Evolutionary conservation across 2,113 vertebrate species (phyloP).

Genomic region (Microtus ochrogaster): DNA sequence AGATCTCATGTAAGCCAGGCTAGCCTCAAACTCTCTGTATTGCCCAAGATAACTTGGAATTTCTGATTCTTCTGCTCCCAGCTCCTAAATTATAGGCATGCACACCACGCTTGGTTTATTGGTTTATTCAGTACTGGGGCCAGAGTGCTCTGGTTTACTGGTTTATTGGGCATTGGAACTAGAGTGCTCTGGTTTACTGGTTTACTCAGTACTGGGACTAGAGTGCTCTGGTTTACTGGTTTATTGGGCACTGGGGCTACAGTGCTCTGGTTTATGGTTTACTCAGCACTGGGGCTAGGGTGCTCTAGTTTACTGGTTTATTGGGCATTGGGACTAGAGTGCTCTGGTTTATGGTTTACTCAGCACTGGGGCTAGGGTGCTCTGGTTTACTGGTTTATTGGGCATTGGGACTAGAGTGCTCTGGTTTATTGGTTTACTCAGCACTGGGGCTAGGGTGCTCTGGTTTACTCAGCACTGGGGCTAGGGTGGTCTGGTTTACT

Average conservation of each 20-base stretch:
- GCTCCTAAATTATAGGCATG: not conserved
- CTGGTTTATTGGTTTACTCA: too few species aligned
- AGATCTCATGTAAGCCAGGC: not conserved
- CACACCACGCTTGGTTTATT: not conserved
- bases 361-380: not conserved
- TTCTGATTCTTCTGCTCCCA: not conserved
- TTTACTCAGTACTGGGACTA: accelerated
- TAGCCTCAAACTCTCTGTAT: not conserved
- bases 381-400: not conserved
- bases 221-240: not conserved
- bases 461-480: too few species aligned
- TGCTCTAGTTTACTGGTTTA: too few species aligned
- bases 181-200: not conserved
- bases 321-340: not conserved
- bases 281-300: not conserved
- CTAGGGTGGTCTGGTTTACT: not conserved
- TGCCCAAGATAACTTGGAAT: not conserved
- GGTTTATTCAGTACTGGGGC: not conserved
- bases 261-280: not conserved
- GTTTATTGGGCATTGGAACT: not conserved
- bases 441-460: not conserved
- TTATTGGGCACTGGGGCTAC: not conserved
- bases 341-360: not conserved
- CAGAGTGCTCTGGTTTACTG: not conserved
- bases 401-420: not conserved